These are phyloP conservation scores for Larimichthys polyactis DNA, from an alignment of 2,113 vertebrate species.

Conservation along the genomic window DNA sequence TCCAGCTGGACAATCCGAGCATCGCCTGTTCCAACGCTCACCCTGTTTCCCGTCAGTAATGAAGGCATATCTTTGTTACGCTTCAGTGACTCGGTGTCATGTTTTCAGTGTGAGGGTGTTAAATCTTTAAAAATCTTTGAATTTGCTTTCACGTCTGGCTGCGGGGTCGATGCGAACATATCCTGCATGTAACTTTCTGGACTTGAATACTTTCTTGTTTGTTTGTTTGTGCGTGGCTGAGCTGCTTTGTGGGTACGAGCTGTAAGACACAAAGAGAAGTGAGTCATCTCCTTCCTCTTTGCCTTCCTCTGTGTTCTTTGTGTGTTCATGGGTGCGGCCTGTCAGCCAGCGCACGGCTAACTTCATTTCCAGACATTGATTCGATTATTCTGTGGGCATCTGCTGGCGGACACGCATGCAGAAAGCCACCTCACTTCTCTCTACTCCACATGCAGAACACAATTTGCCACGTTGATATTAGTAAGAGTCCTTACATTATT, in stretches of 20 bases:
- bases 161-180: no score
- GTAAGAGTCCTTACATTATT: not conserved
- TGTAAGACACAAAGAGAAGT: not conserved
- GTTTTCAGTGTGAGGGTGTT: not conserved
- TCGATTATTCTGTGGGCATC: slow-evolving; percentile 50
- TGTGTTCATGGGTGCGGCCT: slow-evolving; percentile 36
- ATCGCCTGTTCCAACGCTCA: no score
- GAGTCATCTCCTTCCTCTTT: not conserved
- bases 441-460: not conserved
- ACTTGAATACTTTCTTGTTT: no score
- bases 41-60: not conserved
- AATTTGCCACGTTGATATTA: not conserved
- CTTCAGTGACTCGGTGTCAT: not conserved
- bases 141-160: no score
- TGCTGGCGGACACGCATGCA: slow-evolving; percentile 28
- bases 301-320: not conserved
- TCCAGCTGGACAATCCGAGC: not conserved
- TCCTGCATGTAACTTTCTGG: no score
- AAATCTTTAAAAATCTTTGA: no score
- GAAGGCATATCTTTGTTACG: fast-evolving
- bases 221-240: not conserved
- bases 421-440: slow-evolving; percentile 3
- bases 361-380: slow-evolving; percentile 56
- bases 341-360: slow-evolving; percentile 25
- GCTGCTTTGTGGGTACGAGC: not conserved